Evolutionary conservation across 2,797 vertebrate species (phyloP), one percentile per base, ranked within the genome.

Genomic region (Crocodylus rhombifer): DNA sequence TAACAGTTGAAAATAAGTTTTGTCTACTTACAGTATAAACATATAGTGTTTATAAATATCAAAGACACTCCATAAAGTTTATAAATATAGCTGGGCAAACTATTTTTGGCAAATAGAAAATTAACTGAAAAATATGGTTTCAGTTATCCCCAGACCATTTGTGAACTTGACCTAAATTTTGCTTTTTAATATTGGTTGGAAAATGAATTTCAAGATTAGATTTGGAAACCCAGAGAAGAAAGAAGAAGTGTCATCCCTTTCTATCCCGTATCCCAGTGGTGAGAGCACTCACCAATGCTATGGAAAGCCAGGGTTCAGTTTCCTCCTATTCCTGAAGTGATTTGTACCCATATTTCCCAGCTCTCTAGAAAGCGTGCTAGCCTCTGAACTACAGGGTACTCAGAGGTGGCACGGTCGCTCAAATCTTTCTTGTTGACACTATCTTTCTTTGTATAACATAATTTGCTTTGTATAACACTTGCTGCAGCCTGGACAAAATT

Each of bases 1-100:
- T 28, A 26, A 25, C 30, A 90, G 69, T 4, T 71, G 80, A 87
- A 67, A 69, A 16, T 5, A 75, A 61, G 1, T 62, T 85, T 91
- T 89, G 25, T n/a, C 83, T 26, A 65, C 42, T 20, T 6, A 20
- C 30, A 82, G 78, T 2, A 3, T 51, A 51, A 51, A 51, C 42
- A 51, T 28, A 7, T 16, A 63, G 23, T 16, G 7, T 56, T 16
- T 81, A 73, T 18, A 55, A 17, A 56, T 9, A 89, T 86, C 75
- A 28, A 82, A 73, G 10, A 36, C 42, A 75, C 26, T 51, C 25
- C 79, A 74, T 21, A 67, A 82, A n/a, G 4, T 6, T 0, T 0
- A 62, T 51, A 30, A 81, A 88, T 51, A 92, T 12, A 56, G 16
- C 4, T 20, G 12, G n/a, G 17, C 0, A 91, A 87, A 76, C 1